Percentiles rank a stretch among this genome's conserved stretches.
phyloP scores from a whole-genome alignment of 2,113 vertebrate genomes.

The Tapirus terrestris region DNA sequence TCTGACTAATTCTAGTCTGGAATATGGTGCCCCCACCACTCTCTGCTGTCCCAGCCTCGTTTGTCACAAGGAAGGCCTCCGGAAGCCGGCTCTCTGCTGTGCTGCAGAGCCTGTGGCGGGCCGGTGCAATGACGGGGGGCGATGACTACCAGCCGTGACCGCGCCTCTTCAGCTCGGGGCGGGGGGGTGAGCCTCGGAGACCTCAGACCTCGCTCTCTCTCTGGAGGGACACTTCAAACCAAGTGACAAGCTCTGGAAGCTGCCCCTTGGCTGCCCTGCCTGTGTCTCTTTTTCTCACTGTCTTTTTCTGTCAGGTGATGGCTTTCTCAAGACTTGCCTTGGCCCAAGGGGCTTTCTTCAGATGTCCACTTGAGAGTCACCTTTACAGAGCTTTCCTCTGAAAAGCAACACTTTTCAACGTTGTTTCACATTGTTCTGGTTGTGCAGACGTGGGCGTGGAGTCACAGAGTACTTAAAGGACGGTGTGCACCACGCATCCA shows the following conservation, averaged over 20 bases:
- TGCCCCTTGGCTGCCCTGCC: not conserved
- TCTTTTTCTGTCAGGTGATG: constrained; percentile 10
- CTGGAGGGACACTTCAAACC: not conserved
- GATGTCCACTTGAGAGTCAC: not conserved
- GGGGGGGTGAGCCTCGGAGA: fast-evolving
- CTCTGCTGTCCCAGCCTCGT: not conserved
- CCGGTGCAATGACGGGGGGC: not conserved
- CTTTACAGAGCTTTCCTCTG: not conserved
- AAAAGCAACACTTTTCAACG: not conserved
- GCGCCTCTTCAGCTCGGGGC: fast-evolving
- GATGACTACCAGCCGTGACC: not conserved
- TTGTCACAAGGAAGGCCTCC: not conserved
- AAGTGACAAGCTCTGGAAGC: not conserved
- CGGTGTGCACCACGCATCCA: not conserved
- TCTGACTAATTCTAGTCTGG: not conserved
- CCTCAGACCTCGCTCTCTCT: not conserved
- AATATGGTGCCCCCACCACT: not conserved
- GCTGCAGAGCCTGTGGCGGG: not conserved
- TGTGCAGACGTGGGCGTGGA: not conserved
- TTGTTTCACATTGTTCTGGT: not conserved
- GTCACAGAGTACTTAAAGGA: not conserved
- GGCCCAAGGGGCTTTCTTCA: not conserved
- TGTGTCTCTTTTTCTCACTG: not conserved
- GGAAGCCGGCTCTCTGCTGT: not conserved
- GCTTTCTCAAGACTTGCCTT: constrained; percentile 16